Evolutionary conservation across 2,797 vertebrate genomes (phyloP).

Genomic region (Todus mexicanus): DNA sequence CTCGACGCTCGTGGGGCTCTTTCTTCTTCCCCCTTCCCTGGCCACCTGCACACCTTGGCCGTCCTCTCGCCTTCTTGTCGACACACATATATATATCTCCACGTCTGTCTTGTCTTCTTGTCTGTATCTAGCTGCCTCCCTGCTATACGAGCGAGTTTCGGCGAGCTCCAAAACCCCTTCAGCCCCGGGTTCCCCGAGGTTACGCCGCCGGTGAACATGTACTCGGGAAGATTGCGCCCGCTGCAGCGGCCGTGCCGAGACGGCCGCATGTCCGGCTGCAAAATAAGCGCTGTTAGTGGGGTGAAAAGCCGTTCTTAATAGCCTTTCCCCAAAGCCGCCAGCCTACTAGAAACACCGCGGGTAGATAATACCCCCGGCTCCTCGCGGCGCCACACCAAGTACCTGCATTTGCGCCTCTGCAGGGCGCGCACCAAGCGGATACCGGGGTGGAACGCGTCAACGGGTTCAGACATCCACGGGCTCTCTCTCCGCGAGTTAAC

Average conservation of each 20-base stretch:
- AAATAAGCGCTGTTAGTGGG: background rate
- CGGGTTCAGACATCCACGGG: background rate
- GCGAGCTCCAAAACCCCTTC: background rate
- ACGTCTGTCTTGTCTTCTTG: too few relatives aligned
- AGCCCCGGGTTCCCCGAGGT: background rate
- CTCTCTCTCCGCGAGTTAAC: background rate
- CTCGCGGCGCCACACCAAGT: background rate
- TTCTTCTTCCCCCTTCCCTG: background rate
- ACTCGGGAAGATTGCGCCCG: background rate
- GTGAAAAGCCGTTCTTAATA: slow-evolving; percentile 10
- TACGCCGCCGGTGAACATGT: background rate
- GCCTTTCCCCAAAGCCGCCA: slow-evolving; percentile 13
- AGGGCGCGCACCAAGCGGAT: fast-evolving
- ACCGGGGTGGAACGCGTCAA: background rate
- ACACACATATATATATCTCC: too few relatives aligned
- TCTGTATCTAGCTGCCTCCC: too few relatives aligned
- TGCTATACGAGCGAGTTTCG: too few relatives aligned
- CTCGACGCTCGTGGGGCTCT: fast-evolving
- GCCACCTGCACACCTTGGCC: background rate
- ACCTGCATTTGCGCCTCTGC: background rate
- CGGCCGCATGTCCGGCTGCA: slow-evolving; percentile 17
- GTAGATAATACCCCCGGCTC: background rate
- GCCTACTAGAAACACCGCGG: background rate
- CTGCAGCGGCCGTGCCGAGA: background rate
- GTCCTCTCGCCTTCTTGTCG: background rate